These are phyloP conservation scores for Clarias magur DNA, from an alignment of 2,113 vertebrate genomes.

Conservation along the genomic window DNA sequence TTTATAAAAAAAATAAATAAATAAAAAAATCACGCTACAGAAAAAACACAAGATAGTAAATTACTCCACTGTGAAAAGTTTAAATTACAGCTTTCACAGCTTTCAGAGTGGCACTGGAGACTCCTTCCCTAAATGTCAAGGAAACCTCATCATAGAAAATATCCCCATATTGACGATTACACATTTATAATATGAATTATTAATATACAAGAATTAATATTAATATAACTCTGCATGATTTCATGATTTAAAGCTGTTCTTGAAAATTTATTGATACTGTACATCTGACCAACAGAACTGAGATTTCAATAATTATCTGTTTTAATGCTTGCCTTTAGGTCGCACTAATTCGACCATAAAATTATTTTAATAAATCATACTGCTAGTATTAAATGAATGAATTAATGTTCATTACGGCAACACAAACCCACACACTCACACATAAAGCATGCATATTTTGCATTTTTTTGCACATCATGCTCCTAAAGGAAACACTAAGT, in stretches of 20 bases:
- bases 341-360: not conserved
- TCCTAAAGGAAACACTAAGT: not conserved
- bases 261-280: not conserved
- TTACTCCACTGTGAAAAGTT: not conserved
- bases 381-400: not conserved
- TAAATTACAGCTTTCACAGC: not conserved
- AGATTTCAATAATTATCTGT: not conserved
- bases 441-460: not conserved
- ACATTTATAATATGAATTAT: not conserved
- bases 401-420: not conserved
- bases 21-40: too few relatives aligned
- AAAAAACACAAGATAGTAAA: not conserved
- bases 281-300: not conserved
- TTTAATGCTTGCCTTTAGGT: not conserved
- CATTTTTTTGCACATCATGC: too few relatives aligned
- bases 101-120: not conserved
- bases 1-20: too few relatives aligned
- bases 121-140: not conserved
- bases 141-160: not conserved
- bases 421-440: not conserved
- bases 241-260: too few relatives aligned
- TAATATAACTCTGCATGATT: not conserved
- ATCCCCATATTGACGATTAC: not conserved
- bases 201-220: not conserved
- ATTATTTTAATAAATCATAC: not conserved